Evolutionary conservation across 2,113 vertebrate species (phyloP).

Genomic region (Capreolus pygargus): DNA sequence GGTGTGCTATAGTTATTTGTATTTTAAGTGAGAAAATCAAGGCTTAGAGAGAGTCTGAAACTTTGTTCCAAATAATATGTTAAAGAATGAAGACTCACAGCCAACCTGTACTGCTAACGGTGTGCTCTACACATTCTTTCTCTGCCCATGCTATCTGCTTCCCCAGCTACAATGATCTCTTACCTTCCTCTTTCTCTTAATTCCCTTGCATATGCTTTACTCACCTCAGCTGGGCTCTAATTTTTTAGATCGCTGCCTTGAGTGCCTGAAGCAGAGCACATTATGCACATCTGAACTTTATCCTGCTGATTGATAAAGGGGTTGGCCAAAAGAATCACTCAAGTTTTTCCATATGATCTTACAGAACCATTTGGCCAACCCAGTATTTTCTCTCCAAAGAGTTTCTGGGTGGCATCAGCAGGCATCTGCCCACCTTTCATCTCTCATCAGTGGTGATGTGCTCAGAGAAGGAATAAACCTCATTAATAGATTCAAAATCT

Average conservation of each 20-base stretch:
- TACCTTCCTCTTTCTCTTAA: not conserved
- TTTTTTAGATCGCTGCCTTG: not conserved
- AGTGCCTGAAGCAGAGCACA: not conserved
- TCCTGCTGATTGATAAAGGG: not conserved
- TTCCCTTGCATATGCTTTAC: not conserved
- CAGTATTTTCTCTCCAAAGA: not conserved
- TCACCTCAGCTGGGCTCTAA: not conserved
- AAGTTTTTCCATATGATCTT: not conserved
- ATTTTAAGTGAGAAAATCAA: not conserved
- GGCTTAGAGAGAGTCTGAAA: not conserved
- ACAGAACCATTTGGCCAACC: not conserved
- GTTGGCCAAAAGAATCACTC: not conserved
- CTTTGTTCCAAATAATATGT: not conserved
- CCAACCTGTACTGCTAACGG: not conserved
- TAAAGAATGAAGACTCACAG: not conserved
- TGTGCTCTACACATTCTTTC: rapidly evolving
- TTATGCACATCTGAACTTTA: not conserved
- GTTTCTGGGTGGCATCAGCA: not conserved
- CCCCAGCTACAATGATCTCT: not conserved
- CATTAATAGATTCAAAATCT: not conserved
- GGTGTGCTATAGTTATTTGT: not conserved
- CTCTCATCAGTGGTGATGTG: not conserved
- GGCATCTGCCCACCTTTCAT: not conserved
- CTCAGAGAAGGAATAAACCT: not conserved
- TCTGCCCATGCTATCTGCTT: not conserved